phyloP scores from a whole-genome alignment of 2,888 invertebrate genomes.

The Itoplectis maculator region DNA sequence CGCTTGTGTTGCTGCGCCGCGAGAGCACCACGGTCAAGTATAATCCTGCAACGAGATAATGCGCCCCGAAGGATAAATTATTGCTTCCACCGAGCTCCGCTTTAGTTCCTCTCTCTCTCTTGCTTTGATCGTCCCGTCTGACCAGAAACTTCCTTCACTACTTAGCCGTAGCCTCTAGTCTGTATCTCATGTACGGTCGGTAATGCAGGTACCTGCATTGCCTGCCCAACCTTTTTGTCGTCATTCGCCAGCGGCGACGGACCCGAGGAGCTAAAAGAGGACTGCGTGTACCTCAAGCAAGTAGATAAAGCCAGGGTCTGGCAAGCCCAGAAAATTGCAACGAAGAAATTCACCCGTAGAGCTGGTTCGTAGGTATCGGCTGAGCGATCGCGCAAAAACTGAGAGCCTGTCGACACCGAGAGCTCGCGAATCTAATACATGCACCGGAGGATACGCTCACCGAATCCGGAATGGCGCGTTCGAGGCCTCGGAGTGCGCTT shows the following conservation, averaged over 20 bases:
- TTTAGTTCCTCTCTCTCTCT: constrained; percentile 33
- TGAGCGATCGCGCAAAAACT: constrained; percentile 38
- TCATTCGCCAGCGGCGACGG: too few relatives aligned
- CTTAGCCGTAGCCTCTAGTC: too few relatives aligned
- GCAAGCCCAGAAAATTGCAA: not conserved
- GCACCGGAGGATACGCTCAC: constrained; percentile 24
- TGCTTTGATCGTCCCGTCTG: constrained; percentile 69
- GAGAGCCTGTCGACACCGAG: not conserved
- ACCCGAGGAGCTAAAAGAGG: too few relatives aligned
- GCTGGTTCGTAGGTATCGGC: constrained; percentile 12
- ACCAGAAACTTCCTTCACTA: constrained; percentile 63
- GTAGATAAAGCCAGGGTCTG: constrained; percentile 30
- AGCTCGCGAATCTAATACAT: constrained; percentile 14
- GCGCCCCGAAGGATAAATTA: constrained; percentile 71
- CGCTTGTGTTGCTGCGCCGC: constrained; percentile 62
- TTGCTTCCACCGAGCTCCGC: constrained; percentile 57
- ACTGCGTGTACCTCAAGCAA: constrained; percentile 24
- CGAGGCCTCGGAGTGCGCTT: constrained; percentile 43
- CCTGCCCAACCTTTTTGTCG: constrained; percentile 29
- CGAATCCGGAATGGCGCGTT: not conserved
- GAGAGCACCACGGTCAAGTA: constrained; percentile 75
- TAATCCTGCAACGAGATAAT: constrained; percentile 74
- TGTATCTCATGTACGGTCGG: not conserved
- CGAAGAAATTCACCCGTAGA: constrained; percentile 22
- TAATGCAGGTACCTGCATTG: constrained; percentile 3